Conservation (phyloP, 2,113 vertebrate genomes). For the Melanerpes formicivorus region DNA sequence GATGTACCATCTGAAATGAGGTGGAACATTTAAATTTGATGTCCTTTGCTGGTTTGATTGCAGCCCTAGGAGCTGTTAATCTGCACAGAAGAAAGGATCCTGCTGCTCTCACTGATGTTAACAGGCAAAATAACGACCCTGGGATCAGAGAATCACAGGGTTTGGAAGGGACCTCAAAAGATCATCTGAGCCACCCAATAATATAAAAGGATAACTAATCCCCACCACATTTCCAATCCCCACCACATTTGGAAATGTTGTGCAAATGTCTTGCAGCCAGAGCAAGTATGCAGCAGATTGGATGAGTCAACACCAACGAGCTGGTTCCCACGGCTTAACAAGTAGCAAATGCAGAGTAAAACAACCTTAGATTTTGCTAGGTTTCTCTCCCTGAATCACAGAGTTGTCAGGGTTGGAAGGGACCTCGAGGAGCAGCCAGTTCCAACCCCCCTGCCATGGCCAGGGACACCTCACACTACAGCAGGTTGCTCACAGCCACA, state of each 20-base stretch:
- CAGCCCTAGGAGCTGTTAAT: not conserved
- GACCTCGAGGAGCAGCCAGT: no score
- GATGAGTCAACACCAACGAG: not conserved
- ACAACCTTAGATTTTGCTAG: accelerated
- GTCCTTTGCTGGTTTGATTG: not conserved
- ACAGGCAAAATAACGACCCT: not conserved
- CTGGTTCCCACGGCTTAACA: not conserved
- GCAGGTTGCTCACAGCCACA: no score
- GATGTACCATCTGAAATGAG: not conserved
- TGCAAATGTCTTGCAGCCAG: not conserved
- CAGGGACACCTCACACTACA: no score
- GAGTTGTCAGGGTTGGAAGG: no score
- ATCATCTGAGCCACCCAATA: no score
- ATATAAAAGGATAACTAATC: not conserved
- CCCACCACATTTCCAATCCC: not conserved
- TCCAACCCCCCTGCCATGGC: no score
- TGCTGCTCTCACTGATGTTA: not conserved
- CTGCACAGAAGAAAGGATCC: not conserved
- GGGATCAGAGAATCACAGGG: not conserved
- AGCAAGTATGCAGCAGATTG: not conserved
- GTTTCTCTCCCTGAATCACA: not conserved
- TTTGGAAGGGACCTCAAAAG: no score
- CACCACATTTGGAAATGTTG: not conserved
- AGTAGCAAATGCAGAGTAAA: not conserved
- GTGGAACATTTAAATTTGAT: not conserved